Base-by-base conservation (phyloP, 2,797 vertebrate genomes). In the Cossypha dichroa region DNA sequence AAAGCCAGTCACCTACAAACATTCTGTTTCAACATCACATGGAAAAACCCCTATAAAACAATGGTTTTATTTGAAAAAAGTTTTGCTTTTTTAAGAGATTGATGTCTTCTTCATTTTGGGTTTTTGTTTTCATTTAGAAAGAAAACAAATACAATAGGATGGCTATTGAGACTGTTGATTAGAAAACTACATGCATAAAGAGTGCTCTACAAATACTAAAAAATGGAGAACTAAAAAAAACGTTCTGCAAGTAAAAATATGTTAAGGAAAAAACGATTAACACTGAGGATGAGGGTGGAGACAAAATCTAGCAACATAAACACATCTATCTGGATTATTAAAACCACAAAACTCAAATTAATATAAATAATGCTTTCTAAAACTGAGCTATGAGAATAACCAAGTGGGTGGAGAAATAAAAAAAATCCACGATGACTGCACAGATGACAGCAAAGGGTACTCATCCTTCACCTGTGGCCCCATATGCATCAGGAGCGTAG, bases 391-490 rank as follows among this genome's bases (percentile, higher is more conserved):
- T 43, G 73, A 94, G 29, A 72, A 97, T 96, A 98, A 98, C 97
- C 90, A 97, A 97, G 96, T 96, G 97, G 95, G 97, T 90, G 79
- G 79, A 46, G 64, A 3, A 0, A 13, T 43, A 96, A 96, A 96
- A 96, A 94, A 60, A 95, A 93, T 96, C 85, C 95, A 96, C 74
- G 97, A 98, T 97, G 97, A 97, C 90, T 89, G 96, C 91, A 97
- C 80, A 98, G 97, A 97, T 94, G 96, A 98, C 31, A 97, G 93
- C 94, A 97, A 97, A 96, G 90, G 93, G 98, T 98, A 99, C 98
- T 99, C 98, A 99, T 98, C 98, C 98, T 99, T 99, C 99, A 99
- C 99, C 99, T 99, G 99, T 96, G 97, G 99, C 99, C 98, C 99
- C 99, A 97, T 98, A 99, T 97, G 97, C 98, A 95, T 99, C 99